Evolutionary conservation across 2,888 invertebrate species (phyloP), one percentile per base, ranked within the genome.

Genomic region (Anoncus sp.): DNA sequence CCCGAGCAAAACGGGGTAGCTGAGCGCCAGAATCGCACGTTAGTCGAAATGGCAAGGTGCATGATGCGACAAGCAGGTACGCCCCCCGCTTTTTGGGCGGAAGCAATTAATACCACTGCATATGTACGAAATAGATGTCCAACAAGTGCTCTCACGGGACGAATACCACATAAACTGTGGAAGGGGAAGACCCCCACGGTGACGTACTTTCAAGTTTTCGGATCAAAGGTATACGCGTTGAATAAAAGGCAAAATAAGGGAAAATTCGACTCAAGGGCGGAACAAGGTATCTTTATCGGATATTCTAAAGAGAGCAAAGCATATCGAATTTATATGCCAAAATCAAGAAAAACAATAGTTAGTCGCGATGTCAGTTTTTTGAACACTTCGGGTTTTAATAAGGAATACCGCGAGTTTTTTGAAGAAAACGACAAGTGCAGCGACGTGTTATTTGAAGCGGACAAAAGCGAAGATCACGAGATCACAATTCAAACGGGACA

Each of bases 1-100:
- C 86, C 85, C 0, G 81, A 87, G 62, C 83, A 85, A 38, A 89
- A 87, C 78, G 87, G 86, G 0, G 49, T 81, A 6, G 82, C 88
- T 1, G 88, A 89, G 72, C 53, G 87, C 7, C 83, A 84, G 55
- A 80, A 77, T 53, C 35, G 75, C n/a, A 80, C 80, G 14, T 49
- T 78, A 14, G 12, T 80, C 5, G 77, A 87, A 14, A 80, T 75
- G 72, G 71, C 73, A 3, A 24, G 82, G 20, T 78, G 78, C n/a
- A 59, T 79, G 73, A 38, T 83, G 49, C 49, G 79, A 4, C 73
- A 84, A 43, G 62, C 62, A 12, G 59, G 81, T 20, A 72, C 69
- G 7, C 57, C 84, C 3, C 60, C 74, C 6, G 31, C 57, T 20
- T 81, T 84, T 38, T 85, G 84, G 84, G 82, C 84, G 18, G 82